These are phyloP conservation scores for Apantesis nais DNA, from an alignment of 2,888 invertebrate species.

Conservation along the genomic window DNA sequence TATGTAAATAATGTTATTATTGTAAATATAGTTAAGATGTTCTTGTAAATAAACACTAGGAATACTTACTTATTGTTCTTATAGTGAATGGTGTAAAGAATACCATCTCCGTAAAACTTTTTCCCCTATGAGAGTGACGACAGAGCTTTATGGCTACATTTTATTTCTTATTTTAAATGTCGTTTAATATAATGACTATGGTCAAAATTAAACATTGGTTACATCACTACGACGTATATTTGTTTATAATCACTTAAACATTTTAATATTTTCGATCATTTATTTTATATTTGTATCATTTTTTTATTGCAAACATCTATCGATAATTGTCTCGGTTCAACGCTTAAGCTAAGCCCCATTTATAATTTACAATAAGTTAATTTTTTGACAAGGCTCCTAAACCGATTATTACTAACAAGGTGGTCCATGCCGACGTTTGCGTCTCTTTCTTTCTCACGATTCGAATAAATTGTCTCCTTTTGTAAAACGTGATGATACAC, in stretches of 20 bases:
- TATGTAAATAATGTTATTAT: no score
- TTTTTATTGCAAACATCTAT: conserved; percentile 34
- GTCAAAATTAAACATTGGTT: background rate
- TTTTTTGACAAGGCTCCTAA: conserved; percentile 75
- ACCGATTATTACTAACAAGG: conserved; percentile 82
- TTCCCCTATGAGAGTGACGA: no score
- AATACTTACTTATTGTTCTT: background rate
- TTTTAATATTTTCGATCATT: background rate
- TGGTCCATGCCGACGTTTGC: conserved; percentile 62
- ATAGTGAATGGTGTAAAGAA: background rate
- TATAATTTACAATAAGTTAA: conserved; percentile 74
- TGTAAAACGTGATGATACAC: conserved; percentile 67
- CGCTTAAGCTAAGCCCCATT: conserved; percentile 58
- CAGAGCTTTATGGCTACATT: background rate
- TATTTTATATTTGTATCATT: background rate
- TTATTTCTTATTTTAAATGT: no score
- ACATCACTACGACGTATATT: background rate
- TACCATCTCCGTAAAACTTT: no score
- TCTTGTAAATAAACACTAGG: no score
- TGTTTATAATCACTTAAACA: background rate
- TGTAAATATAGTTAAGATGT: no score
- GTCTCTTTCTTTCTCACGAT: conserved; percentile 61
- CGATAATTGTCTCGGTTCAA: conserved; percentile 40
- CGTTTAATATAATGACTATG: no score
- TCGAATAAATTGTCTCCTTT: conserved; percentile 64